Evolutionary conservation across 2,797 vertebrate species (phyloP).

Genomic region (Yasuhikotakia modesta): DNA sequence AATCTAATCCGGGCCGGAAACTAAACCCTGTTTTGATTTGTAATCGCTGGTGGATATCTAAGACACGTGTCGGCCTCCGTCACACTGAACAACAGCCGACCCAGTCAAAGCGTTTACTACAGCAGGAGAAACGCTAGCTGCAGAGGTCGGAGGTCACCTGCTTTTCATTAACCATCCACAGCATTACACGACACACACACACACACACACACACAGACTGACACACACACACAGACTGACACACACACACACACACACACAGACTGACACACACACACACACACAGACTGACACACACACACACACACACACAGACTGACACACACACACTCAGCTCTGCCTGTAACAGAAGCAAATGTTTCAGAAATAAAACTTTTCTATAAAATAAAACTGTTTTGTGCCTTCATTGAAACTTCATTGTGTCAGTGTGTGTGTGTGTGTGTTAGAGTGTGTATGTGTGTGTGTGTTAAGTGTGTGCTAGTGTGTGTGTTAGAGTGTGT

Average conservation of each 20-base stretch:
- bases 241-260: neutral
- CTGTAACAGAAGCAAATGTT: too few species aligned
- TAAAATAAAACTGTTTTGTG: too few species aligned
- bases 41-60: conserved; percentile 12
- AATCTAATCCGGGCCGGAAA: conserved; percentile 19
- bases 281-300: conserved; percentile 3
- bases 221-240: neutral
- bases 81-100: neutral
- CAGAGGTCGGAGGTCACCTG: conserved; percentile 39
- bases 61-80: neutral
- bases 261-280: too few species aligned
- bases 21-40: conserved; percentile 4
- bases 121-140: neutral
- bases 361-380: too few species aligned
- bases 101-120: neutral
- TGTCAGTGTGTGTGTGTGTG: too few species aligned
- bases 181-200: neutral
- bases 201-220: too few species aligned
- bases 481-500: too few species aligned
- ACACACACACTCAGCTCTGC: too few species aligned
- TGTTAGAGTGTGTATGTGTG: too few species aligned
- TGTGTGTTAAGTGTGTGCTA: too few species aligned
- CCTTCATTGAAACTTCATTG: too few species aligned
- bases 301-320: neutral
- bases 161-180: conserved; percentile 4